phyloP scores from a whole-genome alignment of 2,797 vertebrate genomes.

The Tachyglossus aculeatus region DNA sequence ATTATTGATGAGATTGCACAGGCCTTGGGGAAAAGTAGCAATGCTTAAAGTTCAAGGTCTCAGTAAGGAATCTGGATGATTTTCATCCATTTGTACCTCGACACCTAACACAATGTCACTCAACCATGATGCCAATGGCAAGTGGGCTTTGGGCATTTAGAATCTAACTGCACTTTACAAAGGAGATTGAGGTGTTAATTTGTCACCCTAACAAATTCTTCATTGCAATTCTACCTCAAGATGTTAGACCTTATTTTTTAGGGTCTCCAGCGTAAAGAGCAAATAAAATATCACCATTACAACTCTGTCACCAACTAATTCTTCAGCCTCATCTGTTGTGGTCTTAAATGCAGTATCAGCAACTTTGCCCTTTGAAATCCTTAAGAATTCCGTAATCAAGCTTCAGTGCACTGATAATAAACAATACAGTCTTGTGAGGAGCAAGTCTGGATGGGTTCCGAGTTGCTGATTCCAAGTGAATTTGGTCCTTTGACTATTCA shows the following conservation, averaged over 20 bases:
- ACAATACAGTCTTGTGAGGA: not conserved
- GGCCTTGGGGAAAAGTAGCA: not conserved
- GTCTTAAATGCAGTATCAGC: not conserved
- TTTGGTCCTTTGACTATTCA: constrained; percentile 3
- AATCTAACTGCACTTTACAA: not conserved
- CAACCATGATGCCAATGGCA: not conserved
- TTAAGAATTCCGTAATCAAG: not conserved
- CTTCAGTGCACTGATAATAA: constrained; percentile 42
- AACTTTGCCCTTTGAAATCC: constrained; percentile 3
- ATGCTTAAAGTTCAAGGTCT: not conserved
- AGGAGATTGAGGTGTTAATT: not conserved
- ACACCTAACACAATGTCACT: not conserved
- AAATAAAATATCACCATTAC: not conserved
- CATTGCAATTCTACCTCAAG: constrained; percentile 61
- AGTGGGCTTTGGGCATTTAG: not conserved
- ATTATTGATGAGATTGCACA: not conserved
- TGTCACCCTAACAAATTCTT: constrained; percentile 27
- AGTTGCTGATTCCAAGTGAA: constrained; percentile 13
- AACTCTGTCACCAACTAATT: constrained; percentile 9
- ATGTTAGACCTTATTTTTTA: constrained; percentile 4
- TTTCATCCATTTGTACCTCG: not conserved
- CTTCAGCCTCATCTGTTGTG: not conserved
- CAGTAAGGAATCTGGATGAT: not conserved
- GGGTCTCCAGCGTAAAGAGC: constrained; percentile 10
- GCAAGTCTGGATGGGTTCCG: constrained; percentile 8